These are phyloP conservation scores for Macrophya annulata DNA, from an alignment of 2,888 invertebrate species.

Conservation along the genomic window DNA sequence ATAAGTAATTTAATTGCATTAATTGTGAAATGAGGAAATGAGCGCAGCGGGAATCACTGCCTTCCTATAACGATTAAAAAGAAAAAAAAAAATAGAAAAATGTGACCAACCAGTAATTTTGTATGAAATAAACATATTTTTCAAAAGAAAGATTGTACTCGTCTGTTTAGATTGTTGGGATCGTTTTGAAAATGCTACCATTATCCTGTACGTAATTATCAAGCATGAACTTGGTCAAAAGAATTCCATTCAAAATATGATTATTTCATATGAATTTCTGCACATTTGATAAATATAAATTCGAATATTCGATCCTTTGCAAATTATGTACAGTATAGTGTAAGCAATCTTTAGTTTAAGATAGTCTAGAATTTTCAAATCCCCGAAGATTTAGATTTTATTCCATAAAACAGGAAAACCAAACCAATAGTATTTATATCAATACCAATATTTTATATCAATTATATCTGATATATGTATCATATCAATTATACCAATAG, in stretches of 20 bases:
- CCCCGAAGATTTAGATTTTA: background rate
- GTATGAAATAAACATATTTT: conserved; percentile 66
- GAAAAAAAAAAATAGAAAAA: conserved; percentile 20
- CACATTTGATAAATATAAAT: conserved; percentile 29
- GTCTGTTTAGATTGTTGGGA: conserved; percentile 54
- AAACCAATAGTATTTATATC: conserved; percentile 56
- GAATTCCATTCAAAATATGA: conserved; percentile 60
- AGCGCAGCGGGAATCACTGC: background rate
- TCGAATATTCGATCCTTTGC: conserved; percentile 16
- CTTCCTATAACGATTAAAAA: background rate
- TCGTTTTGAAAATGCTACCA: conserved; percentile 60
- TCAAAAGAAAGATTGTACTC: conserved; percentile 51
- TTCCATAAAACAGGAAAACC: conserved; percentile 52
- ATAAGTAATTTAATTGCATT: background rate
- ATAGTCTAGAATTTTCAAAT: conserved; percentile 6
- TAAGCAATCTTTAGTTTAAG: conserved; percentile 35
- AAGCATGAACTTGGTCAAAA: conserved; percentile 4
- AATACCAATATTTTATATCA: too few species aligned
- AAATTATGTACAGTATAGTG: conserved; percentile 64
- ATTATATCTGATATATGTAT: too few species aligned
- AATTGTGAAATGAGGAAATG: background rate
- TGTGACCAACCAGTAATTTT: conserved; percentile 52
- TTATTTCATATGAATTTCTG: conserved; percentile 62
- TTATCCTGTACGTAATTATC: conserved; percentile 65
- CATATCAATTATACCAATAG: too few species aligned